Evolutionary conservation across 1,140 invertebrate species (phyloP), one percentile per base, ranked within the genome.

Genomic region (Augochlora pura): DNA sequence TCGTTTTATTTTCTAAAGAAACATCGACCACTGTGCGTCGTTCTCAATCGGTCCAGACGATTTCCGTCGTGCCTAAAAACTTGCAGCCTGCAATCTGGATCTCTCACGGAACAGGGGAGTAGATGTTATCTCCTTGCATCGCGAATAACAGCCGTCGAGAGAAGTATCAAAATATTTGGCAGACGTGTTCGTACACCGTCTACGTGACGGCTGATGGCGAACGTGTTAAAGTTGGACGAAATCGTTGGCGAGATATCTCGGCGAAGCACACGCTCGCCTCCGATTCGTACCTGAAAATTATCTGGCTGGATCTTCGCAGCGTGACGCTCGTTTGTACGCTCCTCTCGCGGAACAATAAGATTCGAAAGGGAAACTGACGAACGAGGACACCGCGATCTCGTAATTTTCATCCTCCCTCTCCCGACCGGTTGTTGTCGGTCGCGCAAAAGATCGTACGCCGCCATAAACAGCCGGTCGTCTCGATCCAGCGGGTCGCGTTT

Each of bases 361-460:
- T 81, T 83, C 71, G 66, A 77, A 78, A 84, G 73, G 59, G 71
- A 76, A 84, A 73, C 70, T 65, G 59, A 52, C 52, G 54, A 80
- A 82, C 39, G 72, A 73, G 83, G 80, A 78, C 80, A 46, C 67
- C 52, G 57, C 54, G 80, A 84, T 77, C 70, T 77, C 83, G 80
- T 85, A 82, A 82, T 84, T 77, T 85, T 86, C 83, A 75, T 72
- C 57, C 83, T 73, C 14, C 59, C 67, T 39, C 54, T n/a, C 54
- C 8, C 7, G 21, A 0, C 16, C 49, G 16, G 9, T 10, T 12
- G 42, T 12, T 12, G 42, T 12, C 0, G 42, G 42, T 60, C 18
- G 10, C 12, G 67, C 68, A 67, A 82, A 76, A 81, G 78, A 83
- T 75, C 70, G 46, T 42, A 18, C 32, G 32, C 74, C 65, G 68